phyloP scores from a whole-genome alignment of 23 tunicate species.

The Clavelina lepadiformis region DNA sequence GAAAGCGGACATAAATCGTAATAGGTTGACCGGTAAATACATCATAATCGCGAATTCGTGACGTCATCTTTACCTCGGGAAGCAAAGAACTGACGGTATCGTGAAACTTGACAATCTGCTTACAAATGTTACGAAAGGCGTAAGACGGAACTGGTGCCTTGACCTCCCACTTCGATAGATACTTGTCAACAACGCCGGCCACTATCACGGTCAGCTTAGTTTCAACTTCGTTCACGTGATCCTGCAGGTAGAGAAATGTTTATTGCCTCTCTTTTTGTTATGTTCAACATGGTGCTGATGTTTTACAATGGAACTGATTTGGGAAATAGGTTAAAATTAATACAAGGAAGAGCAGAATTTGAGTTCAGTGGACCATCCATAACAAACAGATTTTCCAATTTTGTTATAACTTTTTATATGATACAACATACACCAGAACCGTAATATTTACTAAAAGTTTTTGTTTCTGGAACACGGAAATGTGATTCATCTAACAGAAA shows the following conservation, averaged over 20 bases:
- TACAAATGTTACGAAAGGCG: slow-evolving; percentile 45
- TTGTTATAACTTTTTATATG: no score
- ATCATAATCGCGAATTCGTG: background rate
- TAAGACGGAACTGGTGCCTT: slow-evolving; percentile 88
- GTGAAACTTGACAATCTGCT: slow-evolving; percentile 69
- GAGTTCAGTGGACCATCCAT: no score
- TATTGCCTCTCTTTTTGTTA: no score
- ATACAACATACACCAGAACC: no score
- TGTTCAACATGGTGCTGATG: no score
- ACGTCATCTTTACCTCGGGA: slow-evolving; percentile 28
- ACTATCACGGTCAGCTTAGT: slow-evolving; percentile 59
- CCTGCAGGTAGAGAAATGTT: slow-evolving; percentile 25
- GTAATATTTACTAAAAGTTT: no score
- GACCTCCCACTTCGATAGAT: slow-evolving; percentile 73
- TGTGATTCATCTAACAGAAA: no score
- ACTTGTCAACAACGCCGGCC: slow-evolving; percentile 37
- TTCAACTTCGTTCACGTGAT: slow-evolving; percentile 67
- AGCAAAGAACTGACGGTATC: slow-evolving; percentile 55
- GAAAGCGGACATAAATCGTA: background rate
- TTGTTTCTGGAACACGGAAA: no score
- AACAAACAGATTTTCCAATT: no score
- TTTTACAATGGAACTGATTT: no score
- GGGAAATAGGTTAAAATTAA: no score
- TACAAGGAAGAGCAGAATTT: no score
- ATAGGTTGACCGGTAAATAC: background rate